Evolutionary conservation across 2,113 vertebrate genomes (phyloP), one percentile per base, ranked within the genome.

Genomic region (Rousettus leschenaultii): DNA sequence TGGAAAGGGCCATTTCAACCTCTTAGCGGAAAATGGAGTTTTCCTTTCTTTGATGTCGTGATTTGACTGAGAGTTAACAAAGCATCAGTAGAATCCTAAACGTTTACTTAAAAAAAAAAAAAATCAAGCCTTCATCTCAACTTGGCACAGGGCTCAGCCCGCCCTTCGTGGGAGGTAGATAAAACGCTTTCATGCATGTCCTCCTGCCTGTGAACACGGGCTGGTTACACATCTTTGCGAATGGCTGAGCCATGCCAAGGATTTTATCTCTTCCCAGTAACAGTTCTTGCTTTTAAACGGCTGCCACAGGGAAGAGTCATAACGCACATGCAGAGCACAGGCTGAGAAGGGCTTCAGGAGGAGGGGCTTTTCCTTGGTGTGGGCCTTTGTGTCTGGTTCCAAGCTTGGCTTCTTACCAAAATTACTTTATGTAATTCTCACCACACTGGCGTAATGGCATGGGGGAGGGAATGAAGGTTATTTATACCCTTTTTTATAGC

Each of bases 211-310:
- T 1, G 82, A 88, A 92, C n/a, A 18, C 0, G 5, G 91, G 82
- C 91, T 26, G 95, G 26, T 92, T 71, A 95, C 89, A 94, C 28
- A 90, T 91, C 33, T 5, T 18, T 43, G 85, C 55, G 15, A 51
- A 91, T 91, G 94, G 94, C 71, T 96, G 77, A 96, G 82, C 18
- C 68, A 30, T 87, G 86, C 65, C 91, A 71, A 85, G 51, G 80
- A 95, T 97, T 95, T 97, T 95, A 53, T 95, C 77, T 96, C 84
- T 91, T 95, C 78, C 94, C 48, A 94, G 89, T 26, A 79, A 95
- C 89, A 92, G 43, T 80, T 94, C 51, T 51, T 96, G 48, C 19
- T 68, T 97, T 85, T 95, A 96, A 96, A 95, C 0, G 21, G 19
- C 75, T 94, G 96, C 86, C 38, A 48, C 0, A 10, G 89, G 89